These are phyloP conservation scores for Hirtodrosophila cameraria DNA, from an alignment of 2,888 invertebrate species.

Conservation along the genomic window DNA sequence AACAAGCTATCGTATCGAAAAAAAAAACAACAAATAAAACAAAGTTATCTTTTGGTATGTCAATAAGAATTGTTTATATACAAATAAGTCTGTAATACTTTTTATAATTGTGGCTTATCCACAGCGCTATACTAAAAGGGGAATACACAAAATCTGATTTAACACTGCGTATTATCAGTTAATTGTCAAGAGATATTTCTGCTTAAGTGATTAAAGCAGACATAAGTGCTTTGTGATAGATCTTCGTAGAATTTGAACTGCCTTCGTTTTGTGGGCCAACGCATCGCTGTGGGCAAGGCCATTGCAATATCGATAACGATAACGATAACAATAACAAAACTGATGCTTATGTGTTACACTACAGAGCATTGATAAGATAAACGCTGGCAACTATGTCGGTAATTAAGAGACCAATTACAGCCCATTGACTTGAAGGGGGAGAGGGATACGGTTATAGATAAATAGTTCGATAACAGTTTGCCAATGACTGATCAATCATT, in stretches of 20 bases:
- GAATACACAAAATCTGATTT: background rate
- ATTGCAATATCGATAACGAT: slow-evolving; percentile 19
- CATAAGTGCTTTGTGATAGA: background rate
- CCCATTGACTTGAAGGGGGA: slow-evolving; percentile 9
- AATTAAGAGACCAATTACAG: slow-evolving; percentile 46
- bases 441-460: background rate
- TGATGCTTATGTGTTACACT: slow-evolving; percentile 16
- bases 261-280: slow-evolving; percentile 20
- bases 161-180: too few relatives aligned
- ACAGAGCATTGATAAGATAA: slow-evolving; percentile 54
- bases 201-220: background rate
- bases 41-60: too few relatives aligned
- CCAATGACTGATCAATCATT: slow-evolving; percentile 35
- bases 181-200: background rate
- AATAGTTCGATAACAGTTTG: slow-evolving; percentile 6
- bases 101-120: too few relatives aligned
- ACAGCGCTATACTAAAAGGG: background rate
- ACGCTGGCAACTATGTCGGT: slow-evolving; percentile 33
- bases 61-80: too few relatives aligned
- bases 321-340: slow-evolving; percentile 15
- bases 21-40: too few relatives aligned
- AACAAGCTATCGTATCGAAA: too few relatives aligned
- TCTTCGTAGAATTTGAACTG: background rate
- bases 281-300: slow-evolving; percentile 10
- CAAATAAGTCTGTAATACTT: too few relatives aligned